Evolutionary conservation across 2,113 vertebrate genomes (phyloP), one percentile per base, ranked within the genome.

Genomic region (Acrocephalus arundinaceus): DNA sequence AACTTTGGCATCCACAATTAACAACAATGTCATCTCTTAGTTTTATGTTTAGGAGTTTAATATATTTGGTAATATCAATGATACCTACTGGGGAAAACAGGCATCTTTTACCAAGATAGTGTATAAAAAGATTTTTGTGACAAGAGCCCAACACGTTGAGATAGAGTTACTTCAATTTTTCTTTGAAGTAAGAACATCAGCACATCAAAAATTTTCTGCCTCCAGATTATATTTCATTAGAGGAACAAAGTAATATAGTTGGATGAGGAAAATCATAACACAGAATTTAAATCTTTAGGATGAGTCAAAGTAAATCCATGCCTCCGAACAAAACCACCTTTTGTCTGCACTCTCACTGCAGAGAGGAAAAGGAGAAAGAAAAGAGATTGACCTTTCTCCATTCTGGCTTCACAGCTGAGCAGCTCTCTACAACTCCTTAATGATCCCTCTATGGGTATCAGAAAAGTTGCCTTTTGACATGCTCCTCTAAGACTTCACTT

Each of bases 391-490:
- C 7, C 9, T 92, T 79, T 76, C 15, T 73, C 13, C 17, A 18
- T 71, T 59, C 21, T 61, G 6, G 21, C 11, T 71, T 68, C 27
- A 52, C 23, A 83, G 17, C 6, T 75, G 10, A 78, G 21, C 11
- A 70, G 10, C 8, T 61, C 18, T 58, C 6, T 27, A 3, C 3
- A 70, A 3, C 7, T 78, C 39, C 37, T 76, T 22, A 68, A 65
- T 51, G 5, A 7, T 2, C 1, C 2, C 23, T 3, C 8, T 10
- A 6, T 5, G 11, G 30, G 72, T 28, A 82, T 5, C 33, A 79
- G 16, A 45, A 72, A 75, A 48, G 5, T 37, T 63, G 19, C 4
- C 8, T 58, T 66, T 70, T 52, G 33, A 23, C 7, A 13, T 0
- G 0, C 7, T n/a, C 33, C 12, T 58, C n/a, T 74, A 17, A 19